Evolutionary conservation across 2,113 vertebrate genomes (phyloP), one percentile per base, ranked within the genome.

Genomic region (Grammomys surdaster): DNA sequence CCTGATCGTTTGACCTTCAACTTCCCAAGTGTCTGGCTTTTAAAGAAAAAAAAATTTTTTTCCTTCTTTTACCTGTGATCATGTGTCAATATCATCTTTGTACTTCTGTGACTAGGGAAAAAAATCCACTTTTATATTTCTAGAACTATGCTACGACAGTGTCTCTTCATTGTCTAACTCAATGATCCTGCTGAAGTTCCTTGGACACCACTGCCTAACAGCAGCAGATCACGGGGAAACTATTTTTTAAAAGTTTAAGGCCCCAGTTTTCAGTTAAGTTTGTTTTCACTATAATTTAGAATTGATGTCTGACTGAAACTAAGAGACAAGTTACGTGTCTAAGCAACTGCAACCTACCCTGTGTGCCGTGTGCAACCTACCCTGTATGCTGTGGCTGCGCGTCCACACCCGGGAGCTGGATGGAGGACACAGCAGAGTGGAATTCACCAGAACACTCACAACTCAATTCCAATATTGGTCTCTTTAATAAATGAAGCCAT

Each of bases 401-500:
- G 46, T 19, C 43, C 5, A 13, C 40, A 0, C 6, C 60, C 13
- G 6, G 36, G 81, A 75, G 88, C 46, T 8, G 10, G 86, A 78
- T 28, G 26, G 84, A 73, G 81, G 3, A 7, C 31, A 28, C 7
- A 14, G 63, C 82, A 26, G 77, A 65, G 80, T 19, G 20, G 72
- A 7, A 20, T 88, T 28, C 17, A 24, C 67, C 46, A 48, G 43
- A 1, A 33, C n/a, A 31, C 88, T 67, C 86, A 19, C 95, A 75
- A 12, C 86, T 84, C 95, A 65, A 1, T 58, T 73, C 78, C 73
- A 26, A 54, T 91, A 95, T 95, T 88, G 96, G 92, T 85, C 96
- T 91, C 92, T 88, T 97, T 93, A 95, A 97, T 96, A 94, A 96
- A 97, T 95, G 96, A 89, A 20, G 24, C 84, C 88, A 96, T 97